Conservation (phyloP, 2,797 vertebrate species). For the Alfaro cultratus region DNA sequence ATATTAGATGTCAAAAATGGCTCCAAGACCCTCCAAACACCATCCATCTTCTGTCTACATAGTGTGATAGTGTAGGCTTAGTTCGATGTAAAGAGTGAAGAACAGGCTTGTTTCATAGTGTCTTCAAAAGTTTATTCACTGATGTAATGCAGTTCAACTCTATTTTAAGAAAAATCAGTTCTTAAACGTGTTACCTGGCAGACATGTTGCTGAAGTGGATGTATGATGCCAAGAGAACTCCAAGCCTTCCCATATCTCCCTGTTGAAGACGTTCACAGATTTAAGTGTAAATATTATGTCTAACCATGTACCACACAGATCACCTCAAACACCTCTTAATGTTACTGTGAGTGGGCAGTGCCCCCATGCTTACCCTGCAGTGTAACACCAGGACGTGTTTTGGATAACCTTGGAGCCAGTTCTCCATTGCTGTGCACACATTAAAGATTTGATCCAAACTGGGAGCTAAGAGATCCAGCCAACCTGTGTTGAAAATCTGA, state of each 20-base stretch:
- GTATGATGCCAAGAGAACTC: slow-evolving; percentile 90
- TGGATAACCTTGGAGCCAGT: slow-evolving; percentile 86
- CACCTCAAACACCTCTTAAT: background rate
- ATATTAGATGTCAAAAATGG: background rate
- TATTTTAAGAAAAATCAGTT: background rate
- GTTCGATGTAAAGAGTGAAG: background rate
- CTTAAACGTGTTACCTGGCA: slow-evolving; percentile 84
- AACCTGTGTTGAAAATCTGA: slow-evolving; percentile 89
- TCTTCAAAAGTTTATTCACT: background rate
- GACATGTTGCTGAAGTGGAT: slow-evolving; percentile 89
- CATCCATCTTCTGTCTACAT: background rate
- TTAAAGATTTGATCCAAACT: slow-evolving; percentile 88
- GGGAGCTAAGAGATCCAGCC: slow-evolving; percentile 88
- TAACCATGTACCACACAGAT: background rate
- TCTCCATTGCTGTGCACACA: slow-evolving; percentile 88
- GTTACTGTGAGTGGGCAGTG: background rate
- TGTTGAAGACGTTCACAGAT: slow-evolving; percentile 55
- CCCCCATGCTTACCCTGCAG: slow-evolving; percentile 82
- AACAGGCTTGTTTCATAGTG: background rate
- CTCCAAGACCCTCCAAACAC: background rate
- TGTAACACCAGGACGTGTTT: slow-evolving; percentile 91
- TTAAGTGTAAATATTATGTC: slow-evolving; percentile 1
- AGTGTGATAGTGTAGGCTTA: too few relatives aligned
- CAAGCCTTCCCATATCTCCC: slow-evolving; percentile 89
- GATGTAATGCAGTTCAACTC: background rate